Base-by-base conservation (phyloP, 1,140 invertebrate genomes). In the Dendrolimus punctatus region DNA sequence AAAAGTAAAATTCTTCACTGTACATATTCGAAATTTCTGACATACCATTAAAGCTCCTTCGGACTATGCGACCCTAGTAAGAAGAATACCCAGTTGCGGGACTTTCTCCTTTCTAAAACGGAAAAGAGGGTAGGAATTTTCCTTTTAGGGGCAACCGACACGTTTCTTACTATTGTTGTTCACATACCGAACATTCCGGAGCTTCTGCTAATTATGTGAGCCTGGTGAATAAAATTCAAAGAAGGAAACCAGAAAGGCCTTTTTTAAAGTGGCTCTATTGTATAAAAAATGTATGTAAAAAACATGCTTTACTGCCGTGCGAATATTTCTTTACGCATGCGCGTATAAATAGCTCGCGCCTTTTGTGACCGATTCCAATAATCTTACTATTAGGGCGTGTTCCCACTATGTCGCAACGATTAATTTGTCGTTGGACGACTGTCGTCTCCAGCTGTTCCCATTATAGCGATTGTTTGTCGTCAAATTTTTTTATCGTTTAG, bases 61-160 rank as follows among this genome's bases (percentile, higher is more conserved):
- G n/a, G 6, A 47, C 55, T 48, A 62, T 87, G 71, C 23, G 38
- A 5, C 58, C 85, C 84, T 81, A 60, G 80, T 87, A 65, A 53
- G 66, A 80, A 86, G 85, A 87, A 86, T 85, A 73, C 72, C 76
- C 80, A 68, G 85, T 80, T 88, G 86, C 86, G 84, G 79, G 84
- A 88, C 87, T 82, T 83, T 79, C 69, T 76, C 69, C 79, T 75
- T 64, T 80, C 75, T 76, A 73, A 75, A 76, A 71, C 64, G 58
- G 70, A 73, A 58, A 53, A 49, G 55, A 55, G 52, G 39, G 43
- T 39, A 45, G 46, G 40, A 52, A n/a, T 2, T 7, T 40, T 50
- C 56, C 56, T 51, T 57, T 53, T 53, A 44, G 8, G 40, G 8
- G 9, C 49, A 50, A 45, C 44, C 36, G 23, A n/a, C 9, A 39